Evolutionary conservation across 2,113 vertebrate genomes (phyloP), one percentile per base, ranked within the genome.

Genomic region (Crocuta crocuta): DNA sequence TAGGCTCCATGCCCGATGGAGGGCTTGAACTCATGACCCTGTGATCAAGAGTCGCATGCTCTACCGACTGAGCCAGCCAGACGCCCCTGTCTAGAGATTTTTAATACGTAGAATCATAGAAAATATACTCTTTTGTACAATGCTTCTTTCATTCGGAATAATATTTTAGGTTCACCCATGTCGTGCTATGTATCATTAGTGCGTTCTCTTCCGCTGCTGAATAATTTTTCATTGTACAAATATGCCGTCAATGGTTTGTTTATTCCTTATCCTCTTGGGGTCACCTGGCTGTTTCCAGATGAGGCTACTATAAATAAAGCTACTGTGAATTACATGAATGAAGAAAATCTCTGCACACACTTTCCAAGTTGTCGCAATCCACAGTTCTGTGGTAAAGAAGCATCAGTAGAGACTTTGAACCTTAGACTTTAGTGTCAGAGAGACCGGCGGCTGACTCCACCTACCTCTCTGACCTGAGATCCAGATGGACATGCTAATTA

Each of bases 181-280:
- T 43, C 5, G 0, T 26, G 2, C 0, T 0, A 0, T 11, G 15
- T 26, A 31, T 48, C 24, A 6, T 4, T 7, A 10, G 3, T 10
- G 4, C 15, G 0, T 70, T 48, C 15, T 9, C 5, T 28, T 65
- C 23, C 3, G 4, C 2, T 11, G 4, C 19, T 21, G 2, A 33
- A 26, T 68, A 19, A 10, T 15, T 61, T 78, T 53, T 48, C 21
- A 33, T 31, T 2, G 16, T 10, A 7, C 24, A 23, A 43, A 13
- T 1, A 45, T 12, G 31, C 50, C 33, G 13, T 24, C 58, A 6
- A 0, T 4, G 26, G 15, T 31, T 15, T 0, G 10, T 31, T 15
- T 0, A 39, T 4, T 7, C 45, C 0, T 84, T 78, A n/a, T 89
- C 65, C 19, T 83, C 70, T 35, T 78, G 43, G n/a, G 10, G 17